These are phyloP conservation scores for Centropus bengalensis DNA, from an alignment of 2,113 vertebrate species.

Conservation along the genomic window DNA sequence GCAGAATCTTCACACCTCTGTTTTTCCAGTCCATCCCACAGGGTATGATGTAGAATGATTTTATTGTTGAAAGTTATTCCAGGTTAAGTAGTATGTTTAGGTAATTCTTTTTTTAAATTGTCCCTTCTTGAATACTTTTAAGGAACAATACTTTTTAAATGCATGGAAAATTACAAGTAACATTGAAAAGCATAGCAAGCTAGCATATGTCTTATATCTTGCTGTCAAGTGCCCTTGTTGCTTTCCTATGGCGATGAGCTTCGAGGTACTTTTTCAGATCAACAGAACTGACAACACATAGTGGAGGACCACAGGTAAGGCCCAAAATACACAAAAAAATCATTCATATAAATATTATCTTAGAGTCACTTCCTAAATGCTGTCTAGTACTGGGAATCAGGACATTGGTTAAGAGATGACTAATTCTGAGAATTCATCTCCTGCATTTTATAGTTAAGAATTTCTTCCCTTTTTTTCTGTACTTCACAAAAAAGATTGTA, in stretches of 20 bases:
- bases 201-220: not conserved
- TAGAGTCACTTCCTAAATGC: slow-evolving; percentile 13
- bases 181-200: not conserved
- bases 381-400: slow-evolving; percentile 19
- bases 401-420: slow-evolving; percentile 49
- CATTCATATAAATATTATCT: not conserved
- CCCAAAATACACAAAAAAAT: not conserved
- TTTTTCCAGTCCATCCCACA: not conserved
- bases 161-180: rapidly evolving
- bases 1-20: not conserved
- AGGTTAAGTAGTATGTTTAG: not conserved
- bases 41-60: not conserved
- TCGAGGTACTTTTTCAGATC: not conserved
- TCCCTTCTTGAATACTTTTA: not conserved
- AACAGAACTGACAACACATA: not conserved
- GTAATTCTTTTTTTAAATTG: not conserved
- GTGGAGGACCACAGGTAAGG: not conserved
- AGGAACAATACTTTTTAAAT: not conserved
- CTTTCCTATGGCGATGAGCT: not conserved
- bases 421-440: slow-evolving; percentile 73
- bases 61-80: not conserved
- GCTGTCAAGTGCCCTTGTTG: not conserved
- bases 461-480: slow-evolving; percentile 62
- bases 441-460: slow-evolving; percentile 59
- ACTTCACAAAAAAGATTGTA: not conserved